A percentile compares a stretch with the other conserved stretches of the same genome.
phyloP scores from a whole-genome alignment of 2,113 vertebrate genomes.

The Hemiscyllium ocellatum region DNA sequence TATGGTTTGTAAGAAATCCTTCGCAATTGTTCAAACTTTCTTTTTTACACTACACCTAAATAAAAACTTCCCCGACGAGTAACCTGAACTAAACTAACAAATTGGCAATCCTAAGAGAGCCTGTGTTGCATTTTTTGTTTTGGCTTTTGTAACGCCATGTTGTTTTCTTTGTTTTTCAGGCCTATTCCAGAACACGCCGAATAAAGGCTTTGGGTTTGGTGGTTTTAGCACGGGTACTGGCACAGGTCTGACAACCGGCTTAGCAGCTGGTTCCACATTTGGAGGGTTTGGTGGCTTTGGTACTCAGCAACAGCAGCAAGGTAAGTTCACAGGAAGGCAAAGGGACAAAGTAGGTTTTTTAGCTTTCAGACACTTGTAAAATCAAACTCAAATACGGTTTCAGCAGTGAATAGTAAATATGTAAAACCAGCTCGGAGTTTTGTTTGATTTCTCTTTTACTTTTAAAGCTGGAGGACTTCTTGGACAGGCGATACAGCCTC shows the following conservation, averaged over 20 bases:
- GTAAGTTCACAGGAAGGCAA: conserved; percentile 33
- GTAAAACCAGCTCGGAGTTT: not conserved
- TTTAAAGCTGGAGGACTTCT: conserved; percentile 72
- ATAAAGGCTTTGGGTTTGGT: conserved; percentile 91
- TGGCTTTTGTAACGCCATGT: not conserved
- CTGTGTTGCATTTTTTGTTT: not conserved
- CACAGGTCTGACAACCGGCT: conserved; percentile 71
- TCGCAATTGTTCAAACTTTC: not conserved
- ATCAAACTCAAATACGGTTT: not conserved
- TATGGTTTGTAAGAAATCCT: not conserved
- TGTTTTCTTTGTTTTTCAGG: conserved; percentile 49
- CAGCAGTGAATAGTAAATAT: not conserved
- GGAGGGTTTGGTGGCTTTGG: conserved; percentile 78
- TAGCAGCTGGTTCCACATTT: conserved; percentile 65
- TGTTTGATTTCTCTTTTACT: not conserved
- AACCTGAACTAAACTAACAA: not conserved
- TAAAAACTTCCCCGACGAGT: not conserved
- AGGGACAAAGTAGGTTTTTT: not conserved
- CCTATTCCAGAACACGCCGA: conserved; percentile 81
- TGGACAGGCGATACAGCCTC: conserved; percentile 69
- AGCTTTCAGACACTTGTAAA: not conserved
- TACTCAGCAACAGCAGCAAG: conserved; percentile 70
- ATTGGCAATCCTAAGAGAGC: not conserved
- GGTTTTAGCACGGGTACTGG: conserved; percentile 68
- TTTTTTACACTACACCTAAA: not conserved